Evolutionary conservation across 2,113 vertebrate genomes (phyloP).

Genomic region (Rhagologus leucostigma): DNA sequence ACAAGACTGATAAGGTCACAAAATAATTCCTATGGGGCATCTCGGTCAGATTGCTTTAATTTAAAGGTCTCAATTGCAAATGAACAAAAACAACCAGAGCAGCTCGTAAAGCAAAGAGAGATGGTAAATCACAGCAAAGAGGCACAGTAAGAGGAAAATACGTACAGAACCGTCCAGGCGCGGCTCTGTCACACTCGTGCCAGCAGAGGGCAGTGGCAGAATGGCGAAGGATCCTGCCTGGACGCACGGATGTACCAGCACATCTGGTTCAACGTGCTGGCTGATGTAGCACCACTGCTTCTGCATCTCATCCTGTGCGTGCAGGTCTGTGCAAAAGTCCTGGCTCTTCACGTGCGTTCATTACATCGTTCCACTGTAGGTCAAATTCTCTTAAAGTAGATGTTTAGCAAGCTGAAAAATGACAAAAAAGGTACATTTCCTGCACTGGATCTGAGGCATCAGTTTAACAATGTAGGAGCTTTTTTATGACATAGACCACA

Average conservation of each 20-base stretch:
- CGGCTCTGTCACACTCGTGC: background rate
- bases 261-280: fast-evolving
- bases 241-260: fast-evolving
- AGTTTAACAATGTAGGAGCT: background rate
- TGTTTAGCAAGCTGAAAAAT: background rate
- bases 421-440: background rate
- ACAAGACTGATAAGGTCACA: background rate
- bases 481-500: background rate
- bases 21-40: background rate
- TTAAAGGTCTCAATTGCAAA: background rate
- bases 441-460: background rate
- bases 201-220: background rate
- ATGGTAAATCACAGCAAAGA: background rate
- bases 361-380: background rate
- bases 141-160: background rate
- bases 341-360: background rate
- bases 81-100: background rate
- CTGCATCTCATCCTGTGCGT: fast-evolving
- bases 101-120: background rate
- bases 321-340: background rate
- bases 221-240: background rate
- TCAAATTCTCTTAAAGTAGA: background rate
- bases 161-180: background rate
- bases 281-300: fast-evolving
- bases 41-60: background rate